A percentile compares a stretch with the other conserved stretches of the same genome.
Evolutionary conservation across 1,140 invertebrate species (phyloP).

Genomic region (Spodoptera frugiperda): DNA sequence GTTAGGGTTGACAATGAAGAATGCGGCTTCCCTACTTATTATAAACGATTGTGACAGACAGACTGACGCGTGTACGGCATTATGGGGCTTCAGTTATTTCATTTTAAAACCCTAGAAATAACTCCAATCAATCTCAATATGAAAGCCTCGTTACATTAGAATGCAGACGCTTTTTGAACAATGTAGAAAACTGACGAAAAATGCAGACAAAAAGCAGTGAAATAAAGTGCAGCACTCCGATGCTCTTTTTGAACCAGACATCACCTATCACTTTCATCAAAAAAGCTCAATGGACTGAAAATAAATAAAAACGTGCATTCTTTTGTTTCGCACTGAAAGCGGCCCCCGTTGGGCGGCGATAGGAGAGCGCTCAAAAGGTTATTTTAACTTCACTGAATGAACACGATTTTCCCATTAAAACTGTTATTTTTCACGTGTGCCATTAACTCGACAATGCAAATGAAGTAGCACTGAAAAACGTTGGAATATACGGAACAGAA

Average conservation of each 20-base stretch:
- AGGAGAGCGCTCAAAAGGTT: slow-evolving; percentile 11
- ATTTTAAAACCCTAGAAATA: slow-evolving; percentile 14
- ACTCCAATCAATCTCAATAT: neutral
- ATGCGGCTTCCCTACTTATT: slow-evolving; percentile 19
- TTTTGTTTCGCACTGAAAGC: slow-evolving; percentile 29
- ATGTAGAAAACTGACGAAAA: neutral
- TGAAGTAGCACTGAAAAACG: neutral
- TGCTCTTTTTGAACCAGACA: slow-evolving; percentile 4
- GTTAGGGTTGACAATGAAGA: slow-evolving; percentile 17
- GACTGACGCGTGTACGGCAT: slow-evolving; percentile 19
- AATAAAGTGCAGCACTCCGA: neutral
- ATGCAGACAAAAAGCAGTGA: neutral
- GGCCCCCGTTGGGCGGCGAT: slow-evolving; percentile 4
- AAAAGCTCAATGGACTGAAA: slow-evolving; percentile 13
- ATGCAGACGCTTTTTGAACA: neutral
- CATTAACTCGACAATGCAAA: neutral
- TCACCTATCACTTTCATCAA: slow-evolving; percentile 12
- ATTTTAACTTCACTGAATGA: slow-evolving; percentile 34
- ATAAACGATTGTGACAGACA: slow-evolving; percentile 35
- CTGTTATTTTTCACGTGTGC: slow-evolving; percentile 33
- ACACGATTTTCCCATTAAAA: slow-evolving; percentile 37
- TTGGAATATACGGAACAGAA: neutral
- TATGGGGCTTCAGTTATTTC: slow-evolving; percentile 25
- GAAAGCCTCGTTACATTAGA: neutral
- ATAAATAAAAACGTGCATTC: slow-evolving; percentile 32